Base-by-base conservation (phyloP, 2,797 vertebrate species). In the Amblyopsis hoosieri region DNA sequence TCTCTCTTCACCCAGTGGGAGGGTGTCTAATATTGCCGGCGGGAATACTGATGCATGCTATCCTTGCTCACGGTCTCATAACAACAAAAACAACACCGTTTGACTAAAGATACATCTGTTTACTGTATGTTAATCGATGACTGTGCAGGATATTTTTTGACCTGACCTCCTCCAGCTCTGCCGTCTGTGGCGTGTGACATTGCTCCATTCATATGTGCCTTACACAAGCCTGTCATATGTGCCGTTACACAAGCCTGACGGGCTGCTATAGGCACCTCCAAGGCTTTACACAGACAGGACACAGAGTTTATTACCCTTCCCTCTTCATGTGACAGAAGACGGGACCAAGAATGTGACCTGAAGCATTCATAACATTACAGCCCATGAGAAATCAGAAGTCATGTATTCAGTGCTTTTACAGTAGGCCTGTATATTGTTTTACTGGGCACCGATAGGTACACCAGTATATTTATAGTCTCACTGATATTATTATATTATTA, bases 21-120 rank as follows among this genome's bases (percentile, higher is more conserved):
- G 73, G 68, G 75, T 66, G 81, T 74, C 83, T 86, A 69, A 84
- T 86, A 84, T 75, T 66, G 74, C 87, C 81, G 23, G 42, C 81
- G 89, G 87, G 85, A 86, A 86, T 86, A 88, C 80, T 77, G 71
- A 76, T 79, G 63, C 45, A 60, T 59, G 66, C 71, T 48, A 67
- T 57, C 67, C 73, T 51, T 46, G 76, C 76, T 46, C 60, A 54
- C 47, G 72, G 68, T 76, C 85, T 83, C 71, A 67, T 54, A 53
- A 76, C 71, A 74, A 83, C 85, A 82, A 80, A 62, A 80, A 82
- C 79, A 82, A 70, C 57, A 12, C 23, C 0, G 6, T 55, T 47
- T 29, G 17, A 62, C 81, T 79, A 75, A 77, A 86, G 80, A 84
- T 78, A 80, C 84, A 83, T 62, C 76, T 75, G 83, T 78, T 84